Percentiles rank a stretch among this genome's conserved stretches.
Conservation (phyloP, 2,797 vertebrate genomes). For the Agapornis canus region DNA sequence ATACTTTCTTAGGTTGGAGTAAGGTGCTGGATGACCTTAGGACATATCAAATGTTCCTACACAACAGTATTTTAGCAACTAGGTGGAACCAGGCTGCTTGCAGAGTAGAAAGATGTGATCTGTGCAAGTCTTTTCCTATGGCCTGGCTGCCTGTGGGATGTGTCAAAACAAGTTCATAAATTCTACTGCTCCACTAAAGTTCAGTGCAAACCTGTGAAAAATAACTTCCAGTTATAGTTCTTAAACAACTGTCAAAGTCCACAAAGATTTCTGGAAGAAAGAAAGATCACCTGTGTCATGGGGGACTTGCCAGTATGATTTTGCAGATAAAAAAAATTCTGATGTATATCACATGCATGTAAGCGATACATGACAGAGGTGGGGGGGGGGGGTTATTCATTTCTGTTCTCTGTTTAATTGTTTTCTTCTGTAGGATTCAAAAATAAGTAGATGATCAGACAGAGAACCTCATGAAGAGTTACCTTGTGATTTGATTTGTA, state of each 20-base stretch:
- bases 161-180: not conserved
- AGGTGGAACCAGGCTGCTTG: not conserved
- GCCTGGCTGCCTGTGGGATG: not conserved
- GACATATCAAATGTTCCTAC: not conserved
- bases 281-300: not conserved
- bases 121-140: not conserved
- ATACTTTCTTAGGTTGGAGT: not conserved
- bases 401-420: not conserved
- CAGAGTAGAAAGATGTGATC: not conserved
- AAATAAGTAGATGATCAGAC: not conserved
- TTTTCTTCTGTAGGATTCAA: not conserved
- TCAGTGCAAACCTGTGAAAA: not conserved
- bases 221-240: not conserved
- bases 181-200: not conserved
- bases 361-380: not conserved
- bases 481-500: not conserved
- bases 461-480: not conserved
- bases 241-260: not conserved
- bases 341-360: not conserved
- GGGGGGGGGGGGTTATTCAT: not conserved
- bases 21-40: not conserved
- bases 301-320: not conserved
- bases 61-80: not conserved
- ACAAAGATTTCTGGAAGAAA: not conserved
- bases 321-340: not conserved